A percentile compares a stretch with the other conserved stretches of the same genome.
Evolutionary conservation across 2,888 invertebrate species (phyloP).

Genomic region (Drosophila villosipedis): DNA sequence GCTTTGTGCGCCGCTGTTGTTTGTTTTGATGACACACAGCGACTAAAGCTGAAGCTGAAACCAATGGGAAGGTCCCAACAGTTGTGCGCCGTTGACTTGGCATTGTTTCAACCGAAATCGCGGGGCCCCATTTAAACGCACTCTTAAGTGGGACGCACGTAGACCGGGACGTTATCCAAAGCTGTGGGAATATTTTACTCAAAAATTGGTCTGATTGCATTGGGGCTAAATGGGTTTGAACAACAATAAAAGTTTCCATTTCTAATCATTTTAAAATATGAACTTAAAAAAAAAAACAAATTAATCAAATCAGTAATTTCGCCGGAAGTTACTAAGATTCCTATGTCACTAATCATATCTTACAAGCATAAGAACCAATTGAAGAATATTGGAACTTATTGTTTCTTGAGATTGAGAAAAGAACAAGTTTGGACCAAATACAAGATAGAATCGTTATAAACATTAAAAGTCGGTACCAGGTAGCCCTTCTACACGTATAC

Average conservation of each 20-base stretch:
- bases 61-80: slow-evolving; percentile 67
- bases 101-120: slow-evolving; percentile 63
- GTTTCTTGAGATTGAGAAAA: not conserved
- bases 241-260: not conserved
- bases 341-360: not conserved
- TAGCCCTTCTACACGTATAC: not conserved
- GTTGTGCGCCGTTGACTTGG: slow-evolving; percentile 68
- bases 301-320: not conserved
- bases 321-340: not conserved
- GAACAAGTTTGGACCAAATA: not conserved
- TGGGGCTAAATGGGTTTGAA: too few species aligned
- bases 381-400: not conserved
- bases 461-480: not conserved
- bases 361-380: not conserved
- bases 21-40: slow-evolving; percentile 70
- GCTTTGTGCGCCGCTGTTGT: slow-evolving; percentile 50
- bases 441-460: not conserved
- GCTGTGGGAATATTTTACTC: slow-evolving; percentile 40
- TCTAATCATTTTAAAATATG: not conserved
- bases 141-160: slow-evolving; percentile 52
- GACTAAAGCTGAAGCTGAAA: slow-evolving; percentile 27
- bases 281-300: not conserved
- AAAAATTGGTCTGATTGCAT: not conserved
- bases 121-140: slow-evolving; percentile 27
- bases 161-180: slow-evolving; percentile 22